Evolutionary conservation across 2,888 invertebrate genomes (phyloP).

Genomic region (Slavum lentiscoides): DNA sequence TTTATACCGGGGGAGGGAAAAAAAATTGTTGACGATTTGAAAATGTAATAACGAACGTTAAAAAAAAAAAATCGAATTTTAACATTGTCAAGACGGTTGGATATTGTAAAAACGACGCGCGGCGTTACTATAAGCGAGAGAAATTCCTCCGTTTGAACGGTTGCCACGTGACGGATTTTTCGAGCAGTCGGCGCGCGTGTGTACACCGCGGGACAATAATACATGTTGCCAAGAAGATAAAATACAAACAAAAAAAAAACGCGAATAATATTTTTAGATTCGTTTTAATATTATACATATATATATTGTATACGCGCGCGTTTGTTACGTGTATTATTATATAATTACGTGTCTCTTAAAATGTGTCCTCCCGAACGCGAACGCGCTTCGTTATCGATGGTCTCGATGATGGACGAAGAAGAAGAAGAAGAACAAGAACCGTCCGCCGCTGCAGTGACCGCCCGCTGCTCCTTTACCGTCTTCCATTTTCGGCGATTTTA

Average conservation of each 20-base stretch:
- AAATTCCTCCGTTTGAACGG: conserved; percentile 45
- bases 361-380: conserved; percentile 45
- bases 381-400: conserved; percentile 46
- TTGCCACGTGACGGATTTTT: conserved; percentile 41
- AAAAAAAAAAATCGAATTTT: not conserved
- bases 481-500: conserved; percentile 26
- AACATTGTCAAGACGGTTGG: not conserved
- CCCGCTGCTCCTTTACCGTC: conserved; percentile 27
- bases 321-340: conserved; percentile 9
- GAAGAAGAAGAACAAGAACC: conserved; percentile 28
- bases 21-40: no score
- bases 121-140: not conserved
- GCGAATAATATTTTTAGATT: conserved; percentile 48
- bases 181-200: conserved; percentile 6
- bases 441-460: not conserved
- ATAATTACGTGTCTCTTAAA: conserved; percentile 50
- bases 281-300: not conserved
- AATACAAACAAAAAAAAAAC: not conserved
- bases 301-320: no score
- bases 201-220: not conserved
- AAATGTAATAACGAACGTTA: no score
- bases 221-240: conserved; percentile 31
- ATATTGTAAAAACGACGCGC: no score
- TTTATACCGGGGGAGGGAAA: no score
- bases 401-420: conserved; percentile 4